Evolutionary conservation across 1,140 invertebrate genomes (phyloP).

Genomic region (Calosoma granatense): DNA sequence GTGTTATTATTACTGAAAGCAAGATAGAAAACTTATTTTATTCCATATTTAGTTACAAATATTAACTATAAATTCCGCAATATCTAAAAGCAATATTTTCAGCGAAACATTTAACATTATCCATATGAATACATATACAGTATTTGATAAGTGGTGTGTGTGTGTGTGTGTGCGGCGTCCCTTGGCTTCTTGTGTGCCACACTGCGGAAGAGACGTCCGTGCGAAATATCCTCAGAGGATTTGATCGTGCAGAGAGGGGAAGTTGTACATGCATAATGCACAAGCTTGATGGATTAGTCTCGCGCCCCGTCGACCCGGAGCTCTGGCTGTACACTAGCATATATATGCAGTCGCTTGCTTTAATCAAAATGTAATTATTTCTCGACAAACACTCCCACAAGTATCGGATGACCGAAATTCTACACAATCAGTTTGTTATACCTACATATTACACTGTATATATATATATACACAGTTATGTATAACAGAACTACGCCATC

Average conservation of each 20-base stretch:
- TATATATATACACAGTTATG: not conserved
- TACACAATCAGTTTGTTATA: not conserved
- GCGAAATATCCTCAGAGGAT: not conserved
- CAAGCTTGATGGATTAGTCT: conserved; percentile 1
- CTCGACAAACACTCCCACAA: not conserved
- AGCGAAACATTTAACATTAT: no score
- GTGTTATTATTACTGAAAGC: no score
- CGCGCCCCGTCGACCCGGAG: not conserved
- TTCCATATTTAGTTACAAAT: no score
- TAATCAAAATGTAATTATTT: conserved; percentile 9
- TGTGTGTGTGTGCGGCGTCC: no score
- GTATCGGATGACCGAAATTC: not conserved
- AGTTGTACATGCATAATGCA: not conserved
- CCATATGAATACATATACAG: no score
- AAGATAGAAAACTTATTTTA: no score
- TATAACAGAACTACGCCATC: not conserved
- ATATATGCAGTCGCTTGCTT: not conserved
- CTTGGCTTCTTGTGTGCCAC: no score
- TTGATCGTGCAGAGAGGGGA: not conserved
- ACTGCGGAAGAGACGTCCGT: no score
- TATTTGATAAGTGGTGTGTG: no score
- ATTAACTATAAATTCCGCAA: no score
- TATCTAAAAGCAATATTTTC: no score
- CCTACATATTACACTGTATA: not conserved
- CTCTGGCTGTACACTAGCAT: not conserved